Conservation (phyloP, 2,888 invertebrate species). For the Agriotes lineatus region DNA sequence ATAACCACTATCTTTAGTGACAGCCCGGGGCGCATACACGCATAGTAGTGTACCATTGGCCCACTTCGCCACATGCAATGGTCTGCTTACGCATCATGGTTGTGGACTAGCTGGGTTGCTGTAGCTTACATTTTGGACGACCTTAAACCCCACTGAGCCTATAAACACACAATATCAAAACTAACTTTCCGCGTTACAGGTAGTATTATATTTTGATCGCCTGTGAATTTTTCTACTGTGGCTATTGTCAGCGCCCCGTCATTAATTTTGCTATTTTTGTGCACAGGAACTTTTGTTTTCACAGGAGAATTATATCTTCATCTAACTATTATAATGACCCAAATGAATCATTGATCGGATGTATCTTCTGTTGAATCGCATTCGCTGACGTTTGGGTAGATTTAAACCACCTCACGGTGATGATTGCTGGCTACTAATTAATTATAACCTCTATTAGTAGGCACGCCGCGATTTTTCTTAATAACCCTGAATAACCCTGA, state of each 20-base stretch:
- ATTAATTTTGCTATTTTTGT: neutral
- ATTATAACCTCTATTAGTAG: conserved; percentile 11
- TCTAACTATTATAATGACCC: neutral
- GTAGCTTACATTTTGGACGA: conserved; percentile 35
- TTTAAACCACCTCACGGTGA: conserved; percentile 4
- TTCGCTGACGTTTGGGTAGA: conserved; percentile 5
- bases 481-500: too few species aligned
- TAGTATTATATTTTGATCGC: conserved; percentile 12
- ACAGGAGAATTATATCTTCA: neutral
- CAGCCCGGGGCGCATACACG: conserved; percentile 35
- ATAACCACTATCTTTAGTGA: conserved; percentile 42
- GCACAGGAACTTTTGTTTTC: neutral
- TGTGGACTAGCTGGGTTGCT: conserved; percentile 13
- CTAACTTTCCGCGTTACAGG: conserved; percentile 23
- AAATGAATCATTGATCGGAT: conserved; percentile 5
- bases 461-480: neutral
- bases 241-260: neutral
- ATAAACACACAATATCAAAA: conserved; percentile 28
- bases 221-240: neutral
- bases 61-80: conserved; percentile 14
- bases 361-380: neutral
- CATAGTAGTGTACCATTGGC: conserved; percentile 31
- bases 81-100: neutral
- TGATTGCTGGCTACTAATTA: conserved; percentile 6
- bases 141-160: conserved; percentile 34